Evolutionary conservation across 2,797 vertebrate genomes (phyloP).

Genomic region (Chelmon rostratus): DNA sequence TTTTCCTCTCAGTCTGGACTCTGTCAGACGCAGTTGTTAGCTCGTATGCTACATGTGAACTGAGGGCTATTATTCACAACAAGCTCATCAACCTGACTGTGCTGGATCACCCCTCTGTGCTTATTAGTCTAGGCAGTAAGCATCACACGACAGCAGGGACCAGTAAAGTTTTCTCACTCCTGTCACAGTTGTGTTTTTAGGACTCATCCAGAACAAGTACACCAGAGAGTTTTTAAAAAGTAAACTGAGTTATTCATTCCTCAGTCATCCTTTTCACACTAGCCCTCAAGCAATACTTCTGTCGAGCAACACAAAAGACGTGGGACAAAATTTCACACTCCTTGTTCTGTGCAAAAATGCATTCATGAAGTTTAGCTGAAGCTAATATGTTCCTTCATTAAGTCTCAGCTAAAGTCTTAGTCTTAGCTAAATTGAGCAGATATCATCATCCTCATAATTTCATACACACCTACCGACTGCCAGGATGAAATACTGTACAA

Average conservation of each 20-base stretch:
- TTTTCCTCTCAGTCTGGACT: constrained; percentile 64
- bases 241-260: neutral
- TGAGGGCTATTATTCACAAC: constrained; percentile 56
- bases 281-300: neutral
- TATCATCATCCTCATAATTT: neutral
- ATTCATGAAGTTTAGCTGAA: neutral
- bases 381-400: neutral
- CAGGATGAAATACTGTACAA: neutral
- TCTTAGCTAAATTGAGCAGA: neutral
- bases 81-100: constrained; percentile 49
- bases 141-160: neutral
- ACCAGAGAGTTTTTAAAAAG: constrained; percentile 2
- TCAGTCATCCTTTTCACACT: neutral
- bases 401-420: no score
- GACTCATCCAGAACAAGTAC: constrained; percentile 28
- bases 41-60: constrained; percentile 44
- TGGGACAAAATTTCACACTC: neutral
- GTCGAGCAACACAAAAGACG: neutral
- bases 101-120: constrained; percentile 51
- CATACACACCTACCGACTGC: no score
- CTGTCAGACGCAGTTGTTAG: constrained; percentile 63
- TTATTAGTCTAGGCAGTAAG: constrained; percentile 53
- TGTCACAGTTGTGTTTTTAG: constrained; percentile 15
- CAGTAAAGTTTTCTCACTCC: constrained; percentile 30
- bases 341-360: neutral